Evolutionary conservation across 2,113 vertebrate species (phyloP), one percentile per base, ranked within the genome.

Genomic region (Uropsilus gracilis): DNA sequence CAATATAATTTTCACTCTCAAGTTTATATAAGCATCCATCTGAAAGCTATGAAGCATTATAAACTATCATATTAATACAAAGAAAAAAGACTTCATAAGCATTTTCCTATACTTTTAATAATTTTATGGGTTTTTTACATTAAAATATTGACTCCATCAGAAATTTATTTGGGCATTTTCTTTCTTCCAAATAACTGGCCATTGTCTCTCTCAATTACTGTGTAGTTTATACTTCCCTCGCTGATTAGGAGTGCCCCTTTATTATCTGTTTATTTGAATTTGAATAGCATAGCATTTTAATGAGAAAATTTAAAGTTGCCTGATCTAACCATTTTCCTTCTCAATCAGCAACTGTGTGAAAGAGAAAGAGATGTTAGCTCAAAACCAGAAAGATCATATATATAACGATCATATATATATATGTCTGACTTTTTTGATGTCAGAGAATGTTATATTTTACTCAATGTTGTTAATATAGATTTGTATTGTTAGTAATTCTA

Each of bases 71-170:
- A 22, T 55, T 55, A 55, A 22, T 55, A 55, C 20, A 55, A 55
- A 22, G 20, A 55, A 55, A 55, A 55, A 55, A 55, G 6, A 20
- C 50, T 18, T 18, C 20, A 20, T 22, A 22, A 55, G 18, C 53
- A 34, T 81, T 77, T 89, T 44, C 66, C 64, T 72, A 18, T 28
- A n/a, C 37, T 64, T 82, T 82, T 85, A 75, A 5, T 81, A 89
- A 95, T 61, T 68, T 83, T 75, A 22, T 88, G 76, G 44, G 42
- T 90, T 84, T 91, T 88, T 91, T 73, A 55, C 75, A 88, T 84
- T 68, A 64, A 94, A 80, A 85, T 82, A 20, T 94, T 89, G 89
- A 69, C 68, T 63, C 59, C 14, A 94, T 22, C 37, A 91, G 39
- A 22, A 75, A 78, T 85, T 94, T 89, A 86, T 76, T 94, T 91